Evolutionary conservation across 1,140 invertebrate genomes (phyloP), one percentile per base, ranked within the genome.

Genomic region (Reticulitermes speratus): DNA sequence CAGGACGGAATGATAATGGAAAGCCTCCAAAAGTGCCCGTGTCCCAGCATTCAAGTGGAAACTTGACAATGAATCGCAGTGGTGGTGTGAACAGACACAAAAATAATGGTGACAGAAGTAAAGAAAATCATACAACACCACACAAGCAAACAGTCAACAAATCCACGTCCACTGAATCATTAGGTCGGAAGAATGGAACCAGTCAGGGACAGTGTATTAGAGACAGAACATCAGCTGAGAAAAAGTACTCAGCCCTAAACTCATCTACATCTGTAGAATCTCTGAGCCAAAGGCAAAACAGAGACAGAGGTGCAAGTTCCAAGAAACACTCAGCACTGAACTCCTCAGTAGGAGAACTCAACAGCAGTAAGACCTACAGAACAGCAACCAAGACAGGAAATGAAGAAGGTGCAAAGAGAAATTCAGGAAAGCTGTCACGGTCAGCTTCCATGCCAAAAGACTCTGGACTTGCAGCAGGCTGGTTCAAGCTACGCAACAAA

Each of bases 401-500:
- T 48, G 48, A 44, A 23, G 69, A 90, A 84, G 91, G 89, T 87
- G 90, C 91, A 12, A 91, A 90, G 85, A 90, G 89, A 32, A 91
- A 93, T 84, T 88, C 89, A 91, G 87, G 85, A 91, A 87, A 89
- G 89, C 89, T 94, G 8, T 92, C 92, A 0, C 91, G 95, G 87
- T 95, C 95, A 0, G 93, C 94, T 55, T 95, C 95, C 1, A 94
- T 95, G 91, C 94, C 94, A 86, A 93, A 94, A 87, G 94, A 95
- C 88, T 92, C 93, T 85, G 94, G 93, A 89, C 95, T 95, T 88
- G 94, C 93, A 86, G 94, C 95, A 52, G 94, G 94, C 86, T 95
- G 95, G 95, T 95, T 95, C 88, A 95, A 94, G 89, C 90, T 94
- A 87, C 90, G 90, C 0, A 93, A 91, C 87, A 93, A 93, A 89